Base-by-base conservation (phyloP, 2,888 invertebrate species). In the Leptinotarsa peninsularis region DNA sequence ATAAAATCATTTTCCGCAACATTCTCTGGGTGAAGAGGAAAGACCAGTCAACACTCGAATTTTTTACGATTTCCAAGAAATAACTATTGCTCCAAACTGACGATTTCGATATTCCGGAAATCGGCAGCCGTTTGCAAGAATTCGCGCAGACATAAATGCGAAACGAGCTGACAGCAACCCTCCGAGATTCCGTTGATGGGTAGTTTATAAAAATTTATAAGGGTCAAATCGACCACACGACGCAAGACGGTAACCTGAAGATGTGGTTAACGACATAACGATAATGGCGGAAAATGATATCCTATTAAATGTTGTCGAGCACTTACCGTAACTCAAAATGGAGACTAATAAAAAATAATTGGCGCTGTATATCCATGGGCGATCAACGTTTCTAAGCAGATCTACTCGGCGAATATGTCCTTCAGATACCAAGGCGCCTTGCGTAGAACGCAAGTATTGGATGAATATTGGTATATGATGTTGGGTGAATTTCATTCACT, bases 311-410 rank as follows among this genome's bases (percentile, higher is more conserved):
- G 71, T 70, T 67, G 70, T 75, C 71, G 27, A 75, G 77, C 79
- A 68, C 74, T 81, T 80, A 81, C 81, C 78, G 80, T 81, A 82
- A 81, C 81, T 82, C 81, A 81, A 77, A 81, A 78, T 66, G 71
- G 76, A 73, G 76, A 75, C 78, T 76, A 78, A 80, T 79, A 77
- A 81, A 78, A 76, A 81, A 79, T 80, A 80, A 79, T 81, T 78
- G 76, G 72, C 71, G 66, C 70, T 68, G 72, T 76, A 78, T 77
- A 70, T 71, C 71, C 71, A 74, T 67, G 69, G 77, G 75, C 54
- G 73, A 75, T 77, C 71, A 72, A 76, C 70, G 76, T 73, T 60
- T 60, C 56, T 63, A n/a, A n/a, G 10, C 63, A 63, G n/a, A 63
- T 33, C 23, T 60, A 60, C 60, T 58, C 21, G 15, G 23, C 27